Conservation (phyloP, 2,797 vertebrate genomes). For the Spinus olivaceus region DNA sequence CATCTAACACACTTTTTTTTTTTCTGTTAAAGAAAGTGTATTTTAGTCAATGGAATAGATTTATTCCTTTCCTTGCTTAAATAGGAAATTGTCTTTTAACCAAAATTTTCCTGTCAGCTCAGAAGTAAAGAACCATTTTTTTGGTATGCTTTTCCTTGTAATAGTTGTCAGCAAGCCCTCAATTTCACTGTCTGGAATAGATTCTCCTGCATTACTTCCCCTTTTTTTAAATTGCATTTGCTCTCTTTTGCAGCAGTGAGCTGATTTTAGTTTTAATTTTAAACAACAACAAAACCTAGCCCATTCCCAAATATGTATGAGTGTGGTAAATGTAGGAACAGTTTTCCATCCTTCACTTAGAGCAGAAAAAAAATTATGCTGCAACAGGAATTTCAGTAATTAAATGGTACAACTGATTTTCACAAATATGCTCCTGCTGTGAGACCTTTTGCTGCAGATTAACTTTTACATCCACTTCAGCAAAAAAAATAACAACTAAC, state of each 20-base stretch:
- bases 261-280: neutral
- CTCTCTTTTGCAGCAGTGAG: neutral
- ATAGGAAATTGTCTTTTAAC: neutral
- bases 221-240: neutral
- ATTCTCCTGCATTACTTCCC: neutral
- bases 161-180: neutral
- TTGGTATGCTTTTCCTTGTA: neutral
- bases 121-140: neutral
- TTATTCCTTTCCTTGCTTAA: neutral
- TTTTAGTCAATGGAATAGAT: neutral
- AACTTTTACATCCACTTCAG: conserved; percentile 24
- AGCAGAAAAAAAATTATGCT: conserved; percentile 20
- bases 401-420: conserved; percentile 34
- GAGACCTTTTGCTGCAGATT: conserved; percentile 32
- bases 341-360: neutral
- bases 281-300: neutral
- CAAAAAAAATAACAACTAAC: neutral
- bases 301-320: neutral
- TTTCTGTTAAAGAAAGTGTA: neutral
- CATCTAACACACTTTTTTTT: neutral
- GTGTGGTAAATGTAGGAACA: neutral
- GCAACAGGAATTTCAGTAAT: conserved; percentile 33
- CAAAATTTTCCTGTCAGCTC: neutral
- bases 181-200: neutral
- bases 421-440: conserved; percentile 1